Evolutionary conservation across 2,113 vertebrate genomes (phyloP), one percentile per base, ranked within the genome.

Genomic region (Ploceus nigricollis): DNA sequence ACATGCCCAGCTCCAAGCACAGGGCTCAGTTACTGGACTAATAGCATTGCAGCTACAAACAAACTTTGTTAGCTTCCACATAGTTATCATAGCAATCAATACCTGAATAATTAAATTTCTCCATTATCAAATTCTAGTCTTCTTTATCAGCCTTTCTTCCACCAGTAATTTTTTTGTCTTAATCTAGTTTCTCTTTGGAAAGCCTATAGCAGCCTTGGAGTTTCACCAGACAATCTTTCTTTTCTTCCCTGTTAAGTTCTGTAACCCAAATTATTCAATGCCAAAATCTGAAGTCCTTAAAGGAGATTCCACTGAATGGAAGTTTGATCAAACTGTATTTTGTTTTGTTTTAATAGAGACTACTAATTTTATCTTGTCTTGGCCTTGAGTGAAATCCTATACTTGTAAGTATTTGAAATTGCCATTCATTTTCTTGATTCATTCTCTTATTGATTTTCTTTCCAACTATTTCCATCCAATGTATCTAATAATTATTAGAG

Each of bases 401-500:
- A 90, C 48, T 42, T 45, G 79, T 64, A 92, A 93, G 83, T 95
- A 95, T 87, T 94, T 94, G 90, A 96, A 96, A 93, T 88, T 82
- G 76, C 82, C 82, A 95, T 95, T 96, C 72, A 90, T 95, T 97
- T 97, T 94, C 93, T 96, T 95, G 96, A 95, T 93, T 97, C 94
- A 96, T 96, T 95, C 57, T 65, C 89, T 53, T 91, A 96, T 95
- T 95, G 95, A 97, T 96, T 96, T 97, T 87, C 94, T 92, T 90
- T 88, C 93, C 37, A 86, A 71, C 79, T 94, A 81, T 92, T 90
- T 83, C 82, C 82, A 95, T 94, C 76, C 82, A 88, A 71, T 56
- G 68, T 86, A 93, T 92, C 77, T 91, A 94, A 91, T 82, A 94
- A 93, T 94, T 95, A 90, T 94, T 81, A 90, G 82, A 95, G 80